Percentiles rank a stretch among this genome's conserved stretches.
These are phyloP conservation scores for Diorhabda carinulata DNA, from an alignment of 1,140 invertebrate genomes.

Conservation along the genomic window DNA sequence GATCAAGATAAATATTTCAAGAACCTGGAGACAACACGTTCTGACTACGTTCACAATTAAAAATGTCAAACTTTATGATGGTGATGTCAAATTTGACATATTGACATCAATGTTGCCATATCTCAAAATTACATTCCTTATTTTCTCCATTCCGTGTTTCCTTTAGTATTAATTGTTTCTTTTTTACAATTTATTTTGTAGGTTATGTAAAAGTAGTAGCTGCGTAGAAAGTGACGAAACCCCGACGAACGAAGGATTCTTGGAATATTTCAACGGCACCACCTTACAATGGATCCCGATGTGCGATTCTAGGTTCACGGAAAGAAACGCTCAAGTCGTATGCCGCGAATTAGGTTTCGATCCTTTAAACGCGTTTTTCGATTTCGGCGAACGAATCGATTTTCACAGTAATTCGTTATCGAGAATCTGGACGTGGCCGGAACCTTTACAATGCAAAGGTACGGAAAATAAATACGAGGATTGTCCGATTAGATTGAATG, in stretches of 20 bases:
- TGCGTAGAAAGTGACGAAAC: slow-evolving; percentile 57
- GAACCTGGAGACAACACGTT: no score
- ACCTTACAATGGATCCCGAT: slow-evolving; percentile 95
- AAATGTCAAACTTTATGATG: no score
- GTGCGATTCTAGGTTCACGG: slow-evolving; percentile 92
- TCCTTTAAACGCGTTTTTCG: slow-evolving; percentile 81
- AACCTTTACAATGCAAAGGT: slow-evolving; percentile 82
- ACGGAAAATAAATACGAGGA: slow-evolving; percentile 80
- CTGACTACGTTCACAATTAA: no score
- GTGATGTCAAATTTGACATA: no score
- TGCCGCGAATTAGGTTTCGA: slow-evolving; percentile 92
- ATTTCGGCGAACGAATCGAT: slow-evolving; percentile 74
- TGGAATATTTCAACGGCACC: slow-evolving; percentile 93
- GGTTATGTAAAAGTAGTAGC: slow-evolving; percentile 70
- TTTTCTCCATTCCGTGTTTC: no score
- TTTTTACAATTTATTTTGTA: slow-evolving; percentile 13
- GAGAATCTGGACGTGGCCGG: slow-evolving; percentile 91
- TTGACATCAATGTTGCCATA: no score
- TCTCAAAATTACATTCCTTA: no score
- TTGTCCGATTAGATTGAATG: slow-evolving; percentile 85
- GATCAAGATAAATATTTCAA: no score
- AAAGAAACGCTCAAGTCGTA: slow-evolving; percentile 91
- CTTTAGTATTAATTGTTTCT: no score
- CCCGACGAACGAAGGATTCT: slow-evolving; percentile 69
- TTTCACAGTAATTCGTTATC: slow-evolving; percentile 78